Evolutionary conservation across 2,113 vertebrate species (phyloP), one percentile per base, ranked within the genome.

Genomic region (Haplochromis vanheusdeni): DNA sequence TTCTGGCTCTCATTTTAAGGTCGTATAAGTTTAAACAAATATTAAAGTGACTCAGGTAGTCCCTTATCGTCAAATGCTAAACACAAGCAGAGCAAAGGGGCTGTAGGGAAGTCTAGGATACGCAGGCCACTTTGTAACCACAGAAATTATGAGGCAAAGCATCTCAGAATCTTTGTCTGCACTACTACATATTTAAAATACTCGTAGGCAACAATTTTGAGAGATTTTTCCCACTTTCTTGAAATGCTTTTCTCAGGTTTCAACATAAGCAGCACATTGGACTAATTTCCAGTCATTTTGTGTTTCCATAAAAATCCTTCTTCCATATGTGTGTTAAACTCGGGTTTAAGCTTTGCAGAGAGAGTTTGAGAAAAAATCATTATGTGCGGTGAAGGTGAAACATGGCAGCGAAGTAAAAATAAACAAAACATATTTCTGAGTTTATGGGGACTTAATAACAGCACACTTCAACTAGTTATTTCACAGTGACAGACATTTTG

Each of bases 1-100:
- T 91, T 89, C 85, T 55, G 87, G 21, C 33, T 56, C 23, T 81
- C 21, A n/a, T 87, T 90, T 90, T 89, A 92, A 79, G 52, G 75
- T 82, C 40, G 86, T 91, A 92, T 6, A 31, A 58, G 26, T 47
- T 83, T 42, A 68, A 83, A 85, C 55, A 90, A 37, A 86, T 82
- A 54, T 56, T 85, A 47, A 88, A 84, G 60, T 73, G 81, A 37
- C 70, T 70, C 81, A 86, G 79, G 77, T 89, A 89, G 73, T 33
- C 23, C 37, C 87, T 84, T 70, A 62, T 87, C 21, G 81, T 83
- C 40, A 84, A 87, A 92, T 81, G 82, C 80, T 81, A 83, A 81
- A 84, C 54, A 56, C 12, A 60, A 62, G 62, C 55, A 37, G 84
- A 62, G 47, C 80, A 58, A 86, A 8, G 13, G 6, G 65, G 19